phyloP scores from a whole-genome alignment of 2,797 vertebrate species.

The Megalops cyprinoides region DNA sequence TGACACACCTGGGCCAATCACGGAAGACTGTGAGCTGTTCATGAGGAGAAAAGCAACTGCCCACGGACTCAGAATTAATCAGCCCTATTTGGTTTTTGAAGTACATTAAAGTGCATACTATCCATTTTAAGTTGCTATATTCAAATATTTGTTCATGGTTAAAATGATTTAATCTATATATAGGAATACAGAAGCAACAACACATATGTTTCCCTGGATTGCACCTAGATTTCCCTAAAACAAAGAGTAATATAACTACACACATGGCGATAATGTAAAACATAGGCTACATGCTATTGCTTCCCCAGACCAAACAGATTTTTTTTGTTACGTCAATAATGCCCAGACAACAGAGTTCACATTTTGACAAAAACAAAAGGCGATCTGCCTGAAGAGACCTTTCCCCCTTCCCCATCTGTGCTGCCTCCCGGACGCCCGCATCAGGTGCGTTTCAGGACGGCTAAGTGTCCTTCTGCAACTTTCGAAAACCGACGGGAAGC shows the following conservation, averaged over 20 bases:
- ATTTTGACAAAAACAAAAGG: slow-evolving; percentile 66
- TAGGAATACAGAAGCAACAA: slow-evolving; percentile 36
- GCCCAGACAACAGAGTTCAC: slow-evolving; percentile 70
- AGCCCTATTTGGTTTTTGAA: slow-evolving; percentile 16
- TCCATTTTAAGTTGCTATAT: slow-evolving; percentile 56
- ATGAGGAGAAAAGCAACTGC: background rate
- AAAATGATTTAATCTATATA: slow-evolving; percentile 16
- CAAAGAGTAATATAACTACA: slow-evolving; percentile 49
- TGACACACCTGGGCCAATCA: background rate
- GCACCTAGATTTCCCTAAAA: slow-evolving; percentile 55
- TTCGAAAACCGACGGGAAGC: too few species aligned
- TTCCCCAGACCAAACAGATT: slow-evolving; percentile 64
- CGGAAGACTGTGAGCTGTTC: background rate
- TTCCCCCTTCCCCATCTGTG: background rate
- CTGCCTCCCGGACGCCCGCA: background rate
- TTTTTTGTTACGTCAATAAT: slow-evolving; percentile 70
- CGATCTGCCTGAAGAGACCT: background rate
- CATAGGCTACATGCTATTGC: slow-evolving; percentile 53
- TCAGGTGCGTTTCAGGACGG: background rate
- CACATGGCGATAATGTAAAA: slow-evolving; percentile 52
- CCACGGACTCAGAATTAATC: background rate
- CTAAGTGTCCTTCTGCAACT: background rate
- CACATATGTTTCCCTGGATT: slow-evolving; percentile 55
- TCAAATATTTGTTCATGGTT: slow-evolving; percentile 42
- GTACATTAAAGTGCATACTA: slow-evolving; percentile 70